Base-by-base conservation (phyloP, 2,113 vertebrate species). In the Tichodroma muraria region DNA sequence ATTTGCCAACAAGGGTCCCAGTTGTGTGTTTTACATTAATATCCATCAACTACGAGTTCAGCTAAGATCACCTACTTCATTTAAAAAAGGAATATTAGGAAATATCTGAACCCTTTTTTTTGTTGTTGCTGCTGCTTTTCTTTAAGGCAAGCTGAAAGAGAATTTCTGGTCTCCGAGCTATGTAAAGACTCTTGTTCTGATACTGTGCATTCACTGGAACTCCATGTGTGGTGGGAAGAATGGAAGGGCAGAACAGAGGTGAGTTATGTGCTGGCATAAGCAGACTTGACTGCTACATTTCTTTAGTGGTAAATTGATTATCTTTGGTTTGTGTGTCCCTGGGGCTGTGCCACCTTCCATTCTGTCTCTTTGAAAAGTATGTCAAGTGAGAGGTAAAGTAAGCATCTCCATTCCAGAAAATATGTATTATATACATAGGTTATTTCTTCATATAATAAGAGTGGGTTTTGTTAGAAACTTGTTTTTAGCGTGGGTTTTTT, bases 61-160 rank as follows among this genome's bases (percentile, higher is more conserved):
- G 25, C 65, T 79, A 66, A 63, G 54, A 81, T 80, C 33, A 86
- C 31, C n/a, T 66, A 77, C 80, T 80, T 75, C 1, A 63, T 70
- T 94, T 92, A 69, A n/a, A 85, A n/a, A 80, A 59, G 21, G 80
- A 96, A 78, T 38, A 53, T 38, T 85, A 72, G 42, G 52, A 91
- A 85, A 76, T 50, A 81, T 9, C 15, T n/a, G 72, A 85, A 64
- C 11, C 6, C 3, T 83, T 53, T 54, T 53, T 57, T 28, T 6
- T 35, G 15, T n/a, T 52, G 14, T 35, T 45, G 18, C 9, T 28
- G 24, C 17, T 64, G 25, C 28, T 37, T 30, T 49, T 56, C 25
- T 42, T 70, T 42, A 61, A 90, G 80, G 82, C 94, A 89, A 92
- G 79, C 61, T 90, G 63, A 69, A 95, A 90, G 88, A 78, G 79